Evolutionary conservation across 2,113 vertebrate genomes (phyloP).

Genomic region (Lasiurus cinereus): DNA sequence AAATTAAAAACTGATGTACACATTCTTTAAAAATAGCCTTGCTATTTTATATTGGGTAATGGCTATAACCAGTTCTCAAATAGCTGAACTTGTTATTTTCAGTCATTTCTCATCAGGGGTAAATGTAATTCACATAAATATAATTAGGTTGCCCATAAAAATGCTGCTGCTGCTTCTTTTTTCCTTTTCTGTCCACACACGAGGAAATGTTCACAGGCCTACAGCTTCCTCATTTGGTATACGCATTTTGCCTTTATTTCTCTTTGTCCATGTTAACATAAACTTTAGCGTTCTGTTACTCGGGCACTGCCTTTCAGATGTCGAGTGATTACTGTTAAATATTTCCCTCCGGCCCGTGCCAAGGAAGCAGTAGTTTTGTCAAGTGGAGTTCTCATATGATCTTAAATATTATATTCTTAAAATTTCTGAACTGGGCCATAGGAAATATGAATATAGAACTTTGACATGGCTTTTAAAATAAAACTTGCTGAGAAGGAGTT

Average conservation of each 20-base stretch:
- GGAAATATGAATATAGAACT: slow-evolving; percentile 22
- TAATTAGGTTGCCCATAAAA: background rate
- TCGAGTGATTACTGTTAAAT: background rate
- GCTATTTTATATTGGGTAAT: slow-evolving; percentile 14
- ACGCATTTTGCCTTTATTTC: background rate
- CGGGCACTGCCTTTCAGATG: background rate
- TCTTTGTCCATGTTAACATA: slow-evolving; percentile 38
- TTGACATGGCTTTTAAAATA: slow-evolving; percentile 42
- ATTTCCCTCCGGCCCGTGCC: background rate
- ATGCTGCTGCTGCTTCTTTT: background rate
- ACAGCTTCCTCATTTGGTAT: background rate
- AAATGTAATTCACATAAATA: background rate
- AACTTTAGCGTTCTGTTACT: slow-evolving; percentile 40
- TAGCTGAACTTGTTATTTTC: background rate
- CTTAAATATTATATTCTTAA: slow-evolving; percentile 47
- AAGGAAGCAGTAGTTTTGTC: slow-evolving; percentile 10
- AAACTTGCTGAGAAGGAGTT: slow-evolving; percentile 40
- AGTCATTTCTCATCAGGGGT: slow-evolving; percentile 8
- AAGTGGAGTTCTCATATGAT: background rate
- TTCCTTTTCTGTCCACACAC: background rate
- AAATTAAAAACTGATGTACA: slow-evolving; percentile 32
- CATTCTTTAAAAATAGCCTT: background rate
- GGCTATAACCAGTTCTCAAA: background rate
- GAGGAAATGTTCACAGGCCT: background rate
- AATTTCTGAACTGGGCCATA: background rate